phyloP scores from a whole-genome alignment of 2,113 vertebrate genomes.

The Eurystomus gularis region DNA sequence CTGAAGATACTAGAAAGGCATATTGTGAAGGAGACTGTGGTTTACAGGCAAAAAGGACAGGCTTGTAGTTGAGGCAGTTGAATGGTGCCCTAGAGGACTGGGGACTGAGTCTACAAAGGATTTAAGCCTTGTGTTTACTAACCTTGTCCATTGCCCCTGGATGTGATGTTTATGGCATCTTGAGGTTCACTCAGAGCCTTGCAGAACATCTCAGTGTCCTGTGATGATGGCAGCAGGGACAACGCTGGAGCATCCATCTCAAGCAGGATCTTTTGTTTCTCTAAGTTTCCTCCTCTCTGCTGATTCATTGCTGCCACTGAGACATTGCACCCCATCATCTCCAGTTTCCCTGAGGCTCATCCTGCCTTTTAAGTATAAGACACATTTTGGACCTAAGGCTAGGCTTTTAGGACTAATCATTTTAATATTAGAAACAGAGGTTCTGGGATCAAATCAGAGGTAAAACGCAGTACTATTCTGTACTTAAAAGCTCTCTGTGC shows the following conservation, averaged over 20 bases:
- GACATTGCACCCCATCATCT: not conserved
- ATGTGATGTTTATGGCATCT: not conserved
- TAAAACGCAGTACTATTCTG: not conserved
- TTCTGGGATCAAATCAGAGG: not conserved
- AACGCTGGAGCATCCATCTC: not conserved
- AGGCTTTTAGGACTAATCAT: slow-evolving; percentile 8
- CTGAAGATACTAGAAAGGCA: not conserved
- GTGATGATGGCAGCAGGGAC: fast-evolving
- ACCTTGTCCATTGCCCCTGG: fast-evolving
- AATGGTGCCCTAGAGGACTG: not conserved
- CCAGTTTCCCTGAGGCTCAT: not conserved
- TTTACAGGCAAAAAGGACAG: not conserved
- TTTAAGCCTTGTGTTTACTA: not conserved
- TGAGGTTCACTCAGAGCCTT: not conserved
- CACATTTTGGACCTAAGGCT: not conserved
- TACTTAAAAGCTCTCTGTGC: not conserved
- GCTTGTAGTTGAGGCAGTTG: not conserved
- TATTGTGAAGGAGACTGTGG: not conserved
- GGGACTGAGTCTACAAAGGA: not conserved
- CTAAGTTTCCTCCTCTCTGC: not conserved
- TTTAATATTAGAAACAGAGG: not conserved
- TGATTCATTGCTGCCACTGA: not conserved
- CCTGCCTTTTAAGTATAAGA: not conserved
- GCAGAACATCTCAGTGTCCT: not conserved
- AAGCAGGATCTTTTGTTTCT: not conserved